phyloP scores from a whole-genome alignment of 2,113 vertebrate species.

The Alces alces region DNA sequence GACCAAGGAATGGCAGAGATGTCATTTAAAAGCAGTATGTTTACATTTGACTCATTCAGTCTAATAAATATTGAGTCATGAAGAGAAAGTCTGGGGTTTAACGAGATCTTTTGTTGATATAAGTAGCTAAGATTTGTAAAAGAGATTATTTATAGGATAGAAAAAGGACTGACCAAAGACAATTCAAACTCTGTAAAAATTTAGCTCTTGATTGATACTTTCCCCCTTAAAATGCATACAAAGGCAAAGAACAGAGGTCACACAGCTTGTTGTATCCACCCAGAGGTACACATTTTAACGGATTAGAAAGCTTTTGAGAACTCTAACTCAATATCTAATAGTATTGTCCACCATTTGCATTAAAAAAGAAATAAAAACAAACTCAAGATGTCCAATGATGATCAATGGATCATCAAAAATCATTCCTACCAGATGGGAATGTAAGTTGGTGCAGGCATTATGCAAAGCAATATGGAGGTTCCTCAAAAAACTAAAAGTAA shows the following conservation, averaged over 20 bases:
- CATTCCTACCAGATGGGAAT: not conserved
- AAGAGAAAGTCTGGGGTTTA: not conserved
- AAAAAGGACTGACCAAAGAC: not conserved
- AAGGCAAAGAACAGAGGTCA: not conserved
- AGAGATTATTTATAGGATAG: not conserved
- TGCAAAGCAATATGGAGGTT: not conserved
- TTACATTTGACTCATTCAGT: not conserved
- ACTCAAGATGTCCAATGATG: not conserved
- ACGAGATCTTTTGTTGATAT: not conserved
- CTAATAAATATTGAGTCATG: not conserved
- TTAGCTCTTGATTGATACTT: not conserved
- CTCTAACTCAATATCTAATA: not conserved
- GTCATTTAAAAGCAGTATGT: not conserved
- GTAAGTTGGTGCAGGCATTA: not conserved
- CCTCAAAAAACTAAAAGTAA: not conserved
- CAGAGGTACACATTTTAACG: not conserved
- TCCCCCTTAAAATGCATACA: not conserved
- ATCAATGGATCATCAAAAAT: not conserved
- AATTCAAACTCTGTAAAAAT: constrained; percentile 19
- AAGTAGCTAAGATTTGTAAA: not conserved
- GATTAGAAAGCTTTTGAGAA: not conserved
- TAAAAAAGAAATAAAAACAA: not conserved
- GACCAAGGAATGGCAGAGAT: not conserved
- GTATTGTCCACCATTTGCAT: not conserved
- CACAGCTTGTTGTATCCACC: not conserved